Base-by-base conservation (phyloP, 37 sponge, comb jelly and placozoan species). In the Ephydatia muelleri region DNA sequence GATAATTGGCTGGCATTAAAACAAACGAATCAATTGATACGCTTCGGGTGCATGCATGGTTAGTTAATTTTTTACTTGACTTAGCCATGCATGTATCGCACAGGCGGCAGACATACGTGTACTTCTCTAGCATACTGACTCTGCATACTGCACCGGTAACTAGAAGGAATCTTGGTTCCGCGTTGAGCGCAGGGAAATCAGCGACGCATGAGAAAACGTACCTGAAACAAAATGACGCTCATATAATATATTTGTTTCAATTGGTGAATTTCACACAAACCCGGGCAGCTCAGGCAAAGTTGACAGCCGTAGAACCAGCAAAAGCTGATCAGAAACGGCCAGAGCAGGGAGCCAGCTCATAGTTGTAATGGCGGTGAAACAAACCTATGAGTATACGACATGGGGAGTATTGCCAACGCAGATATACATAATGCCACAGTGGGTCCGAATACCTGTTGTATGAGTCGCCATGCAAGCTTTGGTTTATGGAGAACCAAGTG, bases 301-400 rank as follows among this genome's bases (percentile, higher is more conserved):
- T 0, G 77, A 66, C 8, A 86, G 87, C 43, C 83, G 74, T 5
- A 91, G 39, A 12, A 82, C 25, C 2, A 91, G 80, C 70, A 91
- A n/a, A 25, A 91, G 70, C 32, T 91, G 91, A 29, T 83, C 82
- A 19, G 83, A 30, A n/a, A 48, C 47, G 26, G 22, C 36, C 34
- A 91, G 73, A 12, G 21, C 47, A 47, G 91, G 91, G 5, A 91
- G 75, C 87, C 91, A 91, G 38, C 66, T 47, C 68, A 86, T 33
- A 12, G 67, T 65, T 1, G 29, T 4, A 27, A 85, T 67, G 36
- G 39, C 73, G 32, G 70, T 70, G 79, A 67, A 90, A 12, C 70
- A 81, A 2, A 90, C 70, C 78, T 85, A 26, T 9, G 67, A 3
- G 43, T 43, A n/a, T n/a, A n/a, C n/a, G n/a, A n/a, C n/a, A n/a